These are phyloP conservation scores for Malurus splendens DNA, from an alignment of 2,797 vertebrate genomes.

Conservation along the genomic window DNA sequence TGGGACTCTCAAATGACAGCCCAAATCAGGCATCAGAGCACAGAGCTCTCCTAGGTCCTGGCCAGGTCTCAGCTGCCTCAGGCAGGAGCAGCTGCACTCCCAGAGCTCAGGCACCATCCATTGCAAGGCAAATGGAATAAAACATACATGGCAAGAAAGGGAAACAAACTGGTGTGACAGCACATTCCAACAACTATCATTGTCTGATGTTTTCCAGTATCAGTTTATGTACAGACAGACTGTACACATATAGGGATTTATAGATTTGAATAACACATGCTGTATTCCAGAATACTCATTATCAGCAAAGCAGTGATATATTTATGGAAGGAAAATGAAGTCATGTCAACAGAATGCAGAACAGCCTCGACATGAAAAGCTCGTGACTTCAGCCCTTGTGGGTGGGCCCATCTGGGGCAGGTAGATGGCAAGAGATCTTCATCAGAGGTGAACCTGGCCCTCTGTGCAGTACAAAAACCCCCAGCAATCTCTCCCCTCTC, in stretches of 20 bases:
- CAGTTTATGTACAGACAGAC: neutral
- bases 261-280: neutral
- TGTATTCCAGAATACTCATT: neutral
- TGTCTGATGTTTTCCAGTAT: neutral
- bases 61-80: neutral
- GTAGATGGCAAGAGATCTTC: neutral
- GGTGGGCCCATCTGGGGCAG: neutral
- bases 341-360: neutral
- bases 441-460: neutral
- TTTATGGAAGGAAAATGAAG: neutral
- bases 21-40: neutral
- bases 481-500: neutral
- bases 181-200: neutral
- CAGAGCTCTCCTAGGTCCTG: neutral
- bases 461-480: neutral
- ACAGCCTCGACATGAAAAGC: accelerated
- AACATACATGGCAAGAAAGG: neutral
- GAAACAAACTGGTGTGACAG: neutral
- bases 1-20: neutral
- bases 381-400: neutral
- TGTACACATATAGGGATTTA: neutral
- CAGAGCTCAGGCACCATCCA: neutral
- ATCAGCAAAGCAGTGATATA: neutral
- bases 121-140: neutral
- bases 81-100: neutral